Evolutionary conservation across 2,113 vertebrate genomes (phyloP).

Genomic region (Lamprologus lemairii): DNA sequence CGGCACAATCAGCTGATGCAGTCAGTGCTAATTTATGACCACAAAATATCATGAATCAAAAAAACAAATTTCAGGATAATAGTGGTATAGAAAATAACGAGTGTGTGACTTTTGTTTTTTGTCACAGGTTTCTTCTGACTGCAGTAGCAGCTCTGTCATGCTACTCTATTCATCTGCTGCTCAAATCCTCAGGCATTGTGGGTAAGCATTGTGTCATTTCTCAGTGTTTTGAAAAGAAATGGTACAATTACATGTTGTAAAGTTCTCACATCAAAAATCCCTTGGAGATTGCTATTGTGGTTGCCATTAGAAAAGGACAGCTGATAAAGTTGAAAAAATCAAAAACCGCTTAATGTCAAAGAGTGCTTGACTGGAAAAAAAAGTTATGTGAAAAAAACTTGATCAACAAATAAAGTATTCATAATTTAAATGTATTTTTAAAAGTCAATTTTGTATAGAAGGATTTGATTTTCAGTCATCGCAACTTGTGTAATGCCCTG

Average conservation of each 20-base stretch:
- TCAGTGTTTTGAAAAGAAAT: background rate
- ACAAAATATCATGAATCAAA: background rate
- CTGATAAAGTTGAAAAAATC: background rate
- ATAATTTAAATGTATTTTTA: background rate
- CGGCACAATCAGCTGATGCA: background rate
- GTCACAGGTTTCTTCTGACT: slow-evolving; percentile 83
- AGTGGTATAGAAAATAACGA: background rate
- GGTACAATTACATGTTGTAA: background rate
- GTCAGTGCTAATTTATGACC: background rate
- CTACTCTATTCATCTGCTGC: slow-evolving; percentile 93
- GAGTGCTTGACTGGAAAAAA: background rate
- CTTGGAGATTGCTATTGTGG: background rate
- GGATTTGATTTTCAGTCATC: background rate
- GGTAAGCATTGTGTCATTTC: slow-evolving; percentile 71
- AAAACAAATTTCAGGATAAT: background rate
- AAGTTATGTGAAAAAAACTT: background rate
- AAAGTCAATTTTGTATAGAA: background rate
- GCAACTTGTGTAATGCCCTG: background rate
- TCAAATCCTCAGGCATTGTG: slow-evolving; percentile 91
- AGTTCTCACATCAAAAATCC: background rate
- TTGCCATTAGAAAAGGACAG: background rate
- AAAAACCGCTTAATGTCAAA: background rate
- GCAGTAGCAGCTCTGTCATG: slow-evolving; percentile 83
- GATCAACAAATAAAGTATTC: background rate
- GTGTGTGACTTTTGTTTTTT: background rate